Conservation (phyloP, 1,140 invertebrate genomes). For the Mizuhopecten yessoensis region DNA sequence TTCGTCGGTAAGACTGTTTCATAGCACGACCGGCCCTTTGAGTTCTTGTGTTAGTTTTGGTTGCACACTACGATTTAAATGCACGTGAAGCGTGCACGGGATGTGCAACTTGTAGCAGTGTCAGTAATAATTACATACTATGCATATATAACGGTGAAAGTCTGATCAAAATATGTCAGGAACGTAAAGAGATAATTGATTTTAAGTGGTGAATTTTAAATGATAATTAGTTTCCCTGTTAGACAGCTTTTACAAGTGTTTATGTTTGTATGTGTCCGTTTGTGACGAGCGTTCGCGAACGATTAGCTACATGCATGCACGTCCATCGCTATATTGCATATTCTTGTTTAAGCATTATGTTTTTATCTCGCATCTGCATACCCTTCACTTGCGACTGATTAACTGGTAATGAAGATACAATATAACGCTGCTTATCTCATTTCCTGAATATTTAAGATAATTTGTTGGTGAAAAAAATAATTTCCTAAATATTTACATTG, state of each 20-base stretch:
- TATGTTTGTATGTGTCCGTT: not conserved
- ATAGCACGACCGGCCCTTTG: conserved; percentile 5
- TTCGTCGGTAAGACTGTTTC: not conserved
- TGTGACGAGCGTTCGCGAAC: not conserved
- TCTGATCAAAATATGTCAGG: not conserved
- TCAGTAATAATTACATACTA: not conserved
- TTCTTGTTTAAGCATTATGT: not conserved
- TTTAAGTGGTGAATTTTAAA: conserved; percentile 26
- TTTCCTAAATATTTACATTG: not conserved
- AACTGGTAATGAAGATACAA: not conserved
- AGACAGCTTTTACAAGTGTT: not conserved
- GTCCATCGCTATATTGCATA: not conserved
- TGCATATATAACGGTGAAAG: not conserved
- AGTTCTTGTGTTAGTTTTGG: not conserved
- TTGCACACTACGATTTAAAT: not conserved
- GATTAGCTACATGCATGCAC: not conserved
- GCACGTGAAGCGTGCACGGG: conserved; percentile 13
- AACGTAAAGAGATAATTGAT: conserved; percentile 21
- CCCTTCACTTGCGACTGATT: too few relatives aligned
- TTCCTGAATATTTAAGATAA: not conserved
- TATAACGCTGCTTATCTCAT: not conserved
- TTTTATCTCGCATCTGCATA: too few relatives aligned
- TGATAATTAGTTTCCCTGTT: conserved; percentile 23
- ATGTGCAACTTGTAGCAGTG: conserved; percentile 9
- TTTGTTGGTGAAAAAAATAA: not conserved